Evolutionary conservation across 2,113 vertebrate species (phyloP).

Genomic region (Semnornis frantzii): DNA sequence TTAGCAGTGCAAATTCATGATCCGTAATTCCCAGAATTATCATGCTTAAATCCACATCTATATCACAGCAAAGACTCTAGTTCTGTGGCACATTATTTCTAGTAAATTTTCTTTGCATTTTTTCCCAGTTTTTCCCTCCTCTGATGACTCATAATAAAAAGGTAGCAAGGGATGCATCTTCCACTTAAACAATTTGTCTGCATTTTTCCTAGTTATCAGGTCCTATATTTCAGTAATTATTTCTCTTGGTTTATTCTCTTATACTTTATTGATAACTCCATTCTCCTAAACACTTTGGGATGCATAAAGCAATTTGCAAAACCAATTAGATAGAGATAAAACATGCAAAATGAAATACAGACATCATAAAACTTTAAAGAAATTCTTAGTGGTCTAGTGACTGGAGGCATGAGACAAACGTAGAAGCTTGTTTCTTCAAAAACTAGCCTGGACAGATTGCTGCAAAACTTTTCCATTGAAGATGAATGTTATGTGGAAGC

Average conservation of each 20-base stretch:
- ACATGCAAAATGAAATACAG: slow-evolving; percentile 11
- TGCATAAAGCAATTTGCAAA: slow-evolving; percentile 26
- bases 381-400: background rate
- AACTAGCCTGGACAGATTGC: background rate
- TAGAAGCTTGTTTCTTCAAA: background rate
- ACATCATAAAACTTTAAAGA: slow-evolving; percentile 10
- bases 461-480: background rate
- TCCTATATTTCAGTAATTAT: slow-evolving; percentile 1
- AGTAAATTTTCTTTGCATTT: background rate
- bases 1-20: background rate
- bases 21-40: background rate
- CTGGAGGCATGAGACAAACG: background rate
- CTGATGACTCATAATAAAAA: background rate
- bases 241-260: background rate
- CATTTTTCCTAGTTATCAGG: background rate
- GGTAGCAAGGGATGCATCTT: background rate
- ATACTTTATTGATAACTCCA: background rate
- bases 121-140: background rate
- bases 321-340: slow-evolving; percentile 45
- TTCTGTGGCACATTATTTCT: background rate
- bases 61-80: background rate
- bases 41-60: background rate
- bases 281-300: background rate
- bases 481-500: background rate
- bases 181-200: background rate